phyloP scores from a whole-genome alignment of 2,888 invertebrate species.

The Yponomeuta malinellus region DNA sequence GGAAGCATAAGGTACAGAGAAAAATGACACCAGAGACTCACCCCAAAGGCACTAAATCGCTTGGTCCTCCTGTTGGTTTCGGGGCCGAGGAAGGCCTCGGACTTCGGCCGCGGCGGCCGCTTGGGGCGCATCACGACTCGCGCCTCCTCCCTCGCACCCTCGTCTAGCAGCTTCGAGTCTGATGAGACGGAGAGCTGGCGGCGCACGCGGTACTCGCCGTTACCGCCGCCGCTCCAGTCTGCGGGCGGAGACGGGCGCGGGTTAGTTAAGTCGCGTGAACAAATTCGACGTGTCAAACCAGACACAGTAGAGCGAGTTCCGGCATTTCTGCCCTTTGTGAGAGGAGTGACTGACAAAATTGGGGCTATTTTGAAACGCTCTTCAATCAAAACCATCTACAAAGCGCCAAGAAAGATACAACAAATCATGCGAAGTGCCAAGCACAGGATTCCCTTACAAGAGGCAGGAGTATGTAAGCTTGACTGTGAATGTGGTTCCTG shows the following conservation, averaged over 20 bases:
- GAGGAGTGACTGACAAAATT: too few relatives aligned
- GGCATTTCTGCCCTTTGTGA: too few relatives aligned
- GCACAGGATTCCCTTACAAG: too few relatives aligned
- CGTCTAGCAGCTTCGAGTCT: slow-evolving; percentile 93
- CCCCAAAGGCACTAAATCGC: slow-evolving; percentile 97
- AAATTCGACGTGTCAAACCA: background rate
- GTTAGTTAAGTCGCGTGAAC: background rate
- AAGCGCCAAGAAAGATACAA: too few relatives aligned
- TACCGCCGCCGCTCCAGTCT: slow-evolving; percentile 44
- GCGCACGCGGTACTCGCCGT: slow-evolving; percentile 88
- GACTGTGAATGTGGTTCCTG: too few relatives aligned
- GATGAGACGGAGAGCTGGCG: slow-evolving; percentile 94
- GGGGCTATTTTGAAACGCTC: too few relatives aligned
- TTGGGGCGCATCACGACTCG: slow-evolving; percentile 92
- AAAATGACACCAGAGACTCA: slow-evolving; percentile 63
- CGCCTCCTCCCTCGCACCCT: slow-evolving; percentile 91
- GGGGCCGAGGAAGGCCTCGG: slow-evolving; percentile 92
- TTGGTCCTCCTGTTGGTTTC: slow-evolving; percentile 89
- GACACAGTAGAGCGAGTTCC: too few relatives aligned
- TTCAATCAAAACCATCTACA: too few relatives aligned
- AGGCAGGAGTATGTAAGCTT: too few relatives aligned
- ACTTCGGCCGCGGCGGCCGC: slow-evolving; percentile 95
- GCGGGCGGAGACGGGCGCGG: background rate
- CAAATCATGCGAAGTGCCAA: too few relatives aligned
- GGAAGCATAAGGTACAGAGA: too few relatives aligned